These are phyloP conservation scores for Gryllus longicercus DNA, from an alignment of 2,888 invertebrate genomes.

Conservation along the genomic window DNA sequence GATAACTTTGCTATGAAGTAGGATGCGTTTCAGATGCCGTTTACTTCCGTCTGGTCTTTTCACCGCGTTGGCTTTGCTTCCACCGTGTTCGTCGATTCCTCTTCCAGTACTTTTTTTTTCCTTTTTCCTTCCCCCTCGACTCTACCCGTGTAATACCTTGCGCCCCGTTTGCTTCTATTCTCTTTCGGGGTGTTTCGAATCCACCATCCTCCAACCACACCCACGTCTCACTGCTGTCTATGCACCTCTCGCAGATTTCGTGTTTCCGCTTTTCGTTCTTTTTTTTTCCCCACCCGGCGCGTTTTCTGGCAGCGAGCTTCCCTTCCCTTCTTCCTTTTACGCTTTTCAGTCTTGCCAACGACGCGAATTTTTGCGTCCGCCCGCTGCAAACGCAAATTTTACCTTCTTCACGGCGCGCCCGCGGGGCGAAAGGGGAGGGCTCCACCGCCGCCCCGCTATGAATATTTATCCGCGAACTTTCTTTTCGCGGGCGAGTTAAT, in stretches of 20 bases:
- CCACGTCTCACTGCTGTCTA: neutral
- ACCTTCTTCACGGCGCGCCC: neutral
- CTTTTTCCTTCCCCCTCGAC: neutral
- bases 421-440: neutral
- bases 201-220: too few species aligned
- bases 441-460: neutral
- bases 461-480: slow-evolving; percentile 18
- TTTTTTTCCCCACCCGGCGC: neutral
- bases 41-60: slow-evolving; percentile 18
- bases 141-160: neutral
- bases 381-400: neutral
- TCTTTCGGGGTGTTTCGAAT: neutral
- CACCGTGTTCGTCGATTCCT: slow-evolving; percentile 3
- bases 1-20: slow-evolving; percentile 28
- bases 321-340: neutral
- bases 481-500: neutral
- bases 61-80: slow-evolving; percentile 26
- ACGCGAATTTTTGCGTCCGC: neutral
- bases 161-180: neutral
- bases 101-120: neutral
- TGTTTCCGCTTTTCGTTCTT: neutral
- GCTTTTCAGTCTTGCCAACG: neutral
- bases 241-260: neutral
- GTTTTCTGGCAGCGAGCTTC: neutral
- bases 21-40: slow-evolving; percentile 27